Evolutionary conservation across 2,113 vertebrate genomes (phyloP), one percentile per base, ranked within the genome.

Genomic region (Romanogobio albipinnatus): DNA sequence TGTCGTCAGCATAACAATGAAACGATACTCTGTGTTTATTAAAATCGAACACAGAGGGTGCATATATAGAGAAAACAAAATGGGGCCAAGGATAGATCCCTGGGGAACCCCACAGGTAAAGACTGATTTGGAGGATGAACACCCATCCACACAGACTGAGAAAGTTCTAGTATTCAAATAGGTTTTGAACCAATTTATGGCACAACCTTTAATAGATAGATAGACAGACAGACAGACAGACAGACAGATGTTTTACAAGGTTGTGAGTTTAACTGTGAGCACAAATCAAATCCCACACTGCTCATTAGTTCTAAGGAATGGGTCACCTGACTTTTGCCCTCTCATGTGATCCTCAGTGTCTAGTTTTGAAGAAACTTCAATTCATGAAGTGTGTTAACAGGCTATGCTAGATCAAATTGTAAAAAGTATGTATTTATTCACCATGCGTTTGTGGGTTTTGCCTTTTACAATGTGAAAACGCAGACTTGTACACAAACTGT

Each of bases 271-370:
- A 78, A 58, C 76, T 78, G 76, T 77, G 76, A 43, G 74, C 62
- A 68, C 45, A 68, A 64, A n/a, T 56, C 64, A 56, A 64, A 68
- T 68, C 56, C 13, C 58, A 80, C 56, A 22, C 49, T 82, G 66
- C 29, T 82, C 66, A 36, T 68, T 68, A 68, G 24, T 26, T 58
- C 9, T 7, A n/a, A 36, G 53, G 39, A 66, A 66, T 53, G 45
- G 62, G 78, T 81, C 78, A 68, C 26, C 45, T 1, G 79, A 81
- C 61, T 24, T 13, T n/a, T 33, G 45, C 22, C 73, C n/a, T 24
- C 73, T 78, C 81, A 71, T 71, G 81, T 82, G 81, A 82, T 56
- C 19, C 10, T 17, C 66, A 56, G 6, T 53, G 49, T 71, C 29
- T 58, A 14, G 47, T 36, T 26, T 39, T 56, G 13, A 24, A 75